Evolutionary conservation across 2,797 vertebrate genomes (phyloP), one percentile per base, ranked within the genome.

Genomic region (Vespertilio murinus): DNA sequence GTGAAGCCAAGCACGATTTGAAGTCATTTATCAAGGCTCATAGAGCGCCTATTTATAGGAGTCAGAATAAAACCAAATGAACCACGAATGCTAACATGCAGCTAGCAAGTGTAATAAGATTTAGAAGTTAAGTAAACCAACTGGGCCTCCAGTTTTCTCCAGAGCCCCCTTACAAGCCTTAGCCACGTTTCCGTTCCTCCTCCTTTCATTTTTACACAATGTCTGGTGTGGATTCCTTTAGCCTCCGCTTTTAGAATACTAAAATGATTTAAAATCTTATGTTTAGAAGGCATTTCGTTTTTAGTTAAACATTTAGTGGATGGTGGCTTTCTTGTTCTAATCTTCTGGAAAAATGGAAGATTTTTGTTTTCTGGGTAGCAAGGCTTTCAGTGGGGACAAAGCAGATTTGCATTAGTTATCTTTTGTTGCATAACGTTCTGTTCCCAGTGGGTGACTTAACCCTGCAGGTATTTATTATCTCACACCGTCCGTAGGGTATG

Each of bases 61-160:
- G 64, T 96, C 65, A 80, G 78, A 95, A 94, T 95, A 95, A 94
- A 96, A 96, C 40, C 64, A 96, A 96, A 90, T 96, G 95, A 97
- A 88, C 84, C 95, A 80, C 96, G 94, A 96, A 96, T 85, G 70
- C 35, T 95, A 95, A 95, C 84, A 92, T n/a, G 90, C 93, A 87
- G 80, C 61, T 77, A 90, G 92, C 92, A 95, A 90, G 95, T 96
- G 86, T 95, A 97, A 83, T 94, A 96, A 92, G 81, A 95, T 94
- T 95, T 96, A 40, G 90, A 97, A 95, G 89, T 97, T 94, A 96
- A 96, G 74, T 93, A 96, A 94, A 80, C 73, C 47, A 52, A 0
- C 47, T n/a, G 73, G 71, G 83, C 10, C 35, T 95, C n/a, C 13
- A 23, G 52, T 81, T 93, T 95, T 85, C 91, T 92, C 74, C 65